These are phyloP conservation scores for Theristicus caerulescens DNA, from an alignment of 2,113 vertebrate species.

Conservation along the genomic window DNA sequence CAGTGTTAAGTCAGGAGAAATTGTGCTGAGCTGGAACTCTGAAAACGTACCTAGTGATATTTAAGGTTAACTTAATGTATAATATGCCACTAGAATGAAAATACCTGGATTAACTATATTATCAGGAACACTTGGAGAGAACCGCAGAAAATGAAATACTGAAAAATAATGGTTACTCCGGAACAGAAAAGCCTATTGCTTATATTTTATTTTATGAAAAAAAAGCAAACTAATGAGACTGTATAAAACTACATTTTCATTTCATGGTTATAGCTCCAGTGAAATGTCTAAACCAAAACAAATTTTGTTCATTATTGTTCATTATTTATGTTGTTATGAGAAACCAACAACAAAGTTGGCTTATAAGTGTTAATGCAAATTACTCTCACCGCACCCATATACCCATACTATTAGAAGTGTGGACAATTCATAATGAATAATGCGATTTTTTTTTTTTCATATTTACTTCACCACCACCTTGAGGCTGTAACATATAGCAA, in stretches of 20 bases:
- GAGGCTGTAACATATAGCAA: neutral
- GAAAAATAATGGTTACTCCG: slow-evolving; percentile 16
- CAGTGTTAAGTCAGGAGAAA: neutral
- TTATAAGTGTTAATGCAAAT: slow-evolving; percentile 27
- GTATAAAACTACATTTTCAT: slow-evolving; percentile 31
- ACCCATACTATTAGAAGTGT: neutral
- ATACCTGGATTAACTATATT: neutral
- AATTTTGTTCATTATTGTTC: slow-evolving; percentile 44
- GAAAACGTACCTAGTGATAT: neutral
- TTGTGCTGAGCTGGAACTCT: neutral
- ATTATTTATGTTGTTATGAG: slow-evolving; percentile 51
- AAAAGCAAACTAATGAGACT: neutral
- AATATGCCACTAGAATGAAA: neutral
- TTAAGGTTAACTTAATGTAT: neutral
- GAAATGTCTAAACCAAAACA: slow-evolving; percentile 38
- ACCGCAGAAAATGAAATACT: slow-evolving; percentile 1
- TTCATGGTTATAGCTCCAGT: slow-evolving; percentile 41
- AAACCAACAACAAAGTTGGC: slow-evolving; percentile 7
- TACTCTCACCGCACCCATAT: neutral
- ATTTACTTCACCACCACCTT: neutral
- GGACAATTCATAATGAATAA: neutral
- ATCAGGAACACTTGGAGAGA: neutral
- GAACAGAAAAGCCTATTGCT: slow-evolving; percentile 1
- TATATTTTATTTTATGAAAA: neutral
- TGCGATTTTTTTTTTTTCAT: neutral